Percentiles rank a stretch among this genome's conserved stretches.
Evolutionary conservation across 1,140 invertebrate species (phyloP).

Genomic region (Oreohelix idahoensis): DNA sequence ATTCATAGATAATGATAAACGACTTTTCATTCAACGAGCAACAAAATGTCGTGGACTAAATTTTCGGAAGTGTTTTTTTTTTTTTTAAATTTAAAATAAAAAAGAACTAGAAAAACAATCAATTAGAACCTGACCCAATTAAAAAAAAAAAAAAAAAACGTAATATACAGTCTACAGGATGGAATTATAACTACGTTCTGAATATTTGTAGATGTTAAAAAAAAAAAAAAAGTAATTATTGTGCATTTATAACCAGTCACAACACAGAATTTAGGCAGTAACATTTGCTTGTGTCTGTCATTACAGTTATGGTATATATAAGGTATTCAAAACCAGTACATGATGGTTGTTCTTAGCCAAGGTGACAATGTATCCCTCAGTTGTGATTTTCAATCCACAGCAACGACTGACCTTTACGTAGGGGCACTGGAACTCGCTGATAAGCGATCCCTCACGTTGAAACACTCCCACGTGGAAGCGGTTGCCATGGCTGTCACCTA

Average conservation of each 20-base stretch:
- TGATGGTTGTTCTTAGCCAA: conserved; percentile 98
- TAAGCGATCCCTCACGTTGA: conserved; percentile 84
- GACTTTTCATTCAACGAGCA: too few relatives aligned
- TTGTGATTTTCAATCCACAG: conserved; percentile 96
- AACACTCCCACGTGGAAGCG: conserved; percentile 97
- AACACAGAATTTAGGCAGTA: conserved; percentile 2
- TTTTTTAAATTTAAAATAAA: too few relatives aligned
- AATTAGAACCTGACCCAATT: too few relatives aligned
- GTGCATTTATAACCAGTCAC: neutral
- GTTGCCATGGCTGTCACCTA: conserved; percentile 97
- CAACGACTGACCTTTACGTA: conserved; percentile 97
- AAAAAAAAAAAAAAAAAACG: neutral
- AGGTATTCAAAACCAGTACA: conserved; percentile 94
- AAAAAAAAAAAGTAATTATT: neutral
- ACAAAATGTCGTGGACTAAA: too few relatives aligned
- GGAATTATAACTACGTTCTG: neutral
- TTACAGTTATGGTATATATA: conserved; percentile 81
- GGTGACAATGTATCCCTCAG: conserved; percentile 95
- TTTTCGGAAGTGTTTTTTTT: too few relatives aligned
- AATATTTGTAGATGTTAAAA: neutral
- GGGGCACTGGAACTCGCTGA: conserved; percentile 96
- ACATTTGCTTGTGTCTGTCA: neutral
- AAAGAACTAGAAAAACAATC: too few relatives aligned
- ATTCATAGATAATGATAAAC: too few relatives aligned
- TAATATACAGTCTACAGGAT: neutral